Base-by-base conservation (phyloP, 2,888 invertebrate genomes). In the Iphiclides podalirius region DNA sequence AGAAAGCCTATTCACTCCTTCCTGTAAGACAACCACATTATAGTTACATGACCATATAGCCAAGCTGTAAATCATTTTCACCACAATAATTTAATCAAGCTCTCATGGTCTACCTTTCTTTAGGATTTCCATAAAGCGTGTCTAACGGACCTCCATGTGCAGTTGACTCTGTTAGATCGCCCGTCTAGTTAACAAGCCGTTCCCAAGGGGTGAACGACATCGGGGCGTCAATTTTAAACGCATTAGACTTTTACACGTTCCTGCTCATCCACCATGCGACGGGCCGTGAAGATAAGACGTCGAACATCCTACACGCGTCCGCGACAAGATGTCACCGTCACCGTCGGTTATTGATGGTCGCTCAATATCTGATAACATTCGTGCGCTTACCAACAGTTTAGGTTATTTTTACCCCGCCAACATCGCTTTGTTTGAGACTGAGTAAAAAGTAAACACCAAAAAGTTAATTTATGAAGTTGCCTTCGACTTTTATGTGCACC, bases 251-350 rank as follows among this genome's bases (percentile, higher is more conserved):
- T 44, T 35, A 49, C 49, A 44, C 47, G 44, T 47, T 37, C 35
- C 44, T 42, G 51, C 26, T 26, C 47, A 41, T 47, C 53, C 47
- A 38, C 42, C 47, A 31, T 34, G 35, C 52, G 41, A 33, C 39
- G 52, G 52, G 45, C 15, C 47, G 53, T 57, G 51, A 58, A 59
- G 64, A 64, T 64, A 60, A 59, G 52, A 40, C 44, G 40, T 37
- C 41, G 53, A 39, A 53, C 55, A 52, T 47, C 53, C 54, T 51
- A 48, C 54, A 41, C 44, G 50, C 55, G 52, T 33, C 34, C 34
- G 42, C 52, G 43, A 46, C 53, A 26, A 40, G 38, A 36, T 55
- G 54, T 59, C 55, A 39, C 46, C 43, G 51, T 52, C 57, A 56
- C 52, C 55, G 40, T 48, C 48, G 47, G 54, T 57, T 56, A 59